Evolutionary conservation across 2,797 vertebrate genomes (phyloP).

Genomic region (Coilia nasus): DNA sequence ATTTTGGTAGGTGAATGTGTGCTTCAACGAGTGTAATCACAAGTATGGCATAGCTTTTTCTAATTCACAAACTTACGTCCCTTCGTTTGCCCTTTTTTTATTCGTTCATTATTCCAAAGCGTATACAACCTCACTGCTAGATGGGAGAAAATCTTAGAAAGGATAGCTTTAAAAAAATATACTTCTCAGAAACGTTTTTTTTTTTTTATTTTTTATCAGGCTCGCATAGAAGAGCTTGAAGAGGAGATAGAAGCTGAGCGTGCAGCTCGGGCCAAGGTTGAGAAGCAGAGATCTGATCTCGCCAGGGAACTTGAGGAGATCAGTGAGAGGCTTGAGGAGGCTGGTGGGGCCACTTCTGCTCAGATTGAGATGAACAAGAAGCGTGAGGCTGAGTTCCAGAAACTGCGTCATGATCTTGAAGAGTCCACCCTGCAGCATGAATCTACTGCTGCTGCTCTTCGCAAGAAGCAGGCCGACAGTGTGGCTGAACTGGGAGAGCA

Average conservation of each 20-base stretch:
- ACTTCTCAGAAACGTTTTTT: no score
- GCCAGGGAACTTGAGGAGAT: slow-evolving; percentile 89
- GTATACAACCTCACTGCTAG: no score
- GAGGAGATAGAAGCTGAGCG: slow-evolving; percentile 88
- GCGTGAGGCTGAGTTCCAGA: slow-evolving; percentile 87
- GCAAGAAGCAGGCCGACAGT: slow-evolving; percentile 88
- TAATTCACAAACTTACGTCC: no score
- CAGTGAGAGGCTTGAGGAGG: slow-evolving; percentile 86
- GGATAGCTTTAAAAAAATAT: no score
- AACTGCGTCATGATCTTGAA: slow-evolving; percentile 83
- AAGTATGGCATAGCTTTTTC: no score
- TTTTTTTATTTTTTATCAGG: slow-evolving; percentile 66
- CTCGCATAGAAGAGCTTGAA: slow-evolving; percentile 87
- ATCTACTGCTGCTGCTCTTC: slow-evolving; percentile 77
- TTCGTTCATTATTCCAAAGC: no score
- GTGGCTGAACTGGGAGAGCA: slow-evolving; percentile 88
- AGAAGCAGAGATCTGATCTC: slow-evolving; percentile 84
- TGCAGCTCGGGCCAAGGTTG: slow-evolving; percentile 76
- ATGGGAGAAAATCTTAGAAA: no score
- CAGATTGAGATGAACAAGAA: slow-evolving; percentile 92
- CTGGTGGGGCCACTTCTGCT: slow-evolving; percentile 80
- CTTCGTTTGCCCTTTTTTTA: no score
- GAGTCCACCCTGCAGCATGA: slow-evolving; percentile 90
- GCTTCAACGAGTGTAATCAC: no score
- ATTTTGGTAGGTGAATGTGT: no score